Conservation (phyloP, 1,140 invertebrate genomes). For the Philotrypesis tridentata region DNA sequence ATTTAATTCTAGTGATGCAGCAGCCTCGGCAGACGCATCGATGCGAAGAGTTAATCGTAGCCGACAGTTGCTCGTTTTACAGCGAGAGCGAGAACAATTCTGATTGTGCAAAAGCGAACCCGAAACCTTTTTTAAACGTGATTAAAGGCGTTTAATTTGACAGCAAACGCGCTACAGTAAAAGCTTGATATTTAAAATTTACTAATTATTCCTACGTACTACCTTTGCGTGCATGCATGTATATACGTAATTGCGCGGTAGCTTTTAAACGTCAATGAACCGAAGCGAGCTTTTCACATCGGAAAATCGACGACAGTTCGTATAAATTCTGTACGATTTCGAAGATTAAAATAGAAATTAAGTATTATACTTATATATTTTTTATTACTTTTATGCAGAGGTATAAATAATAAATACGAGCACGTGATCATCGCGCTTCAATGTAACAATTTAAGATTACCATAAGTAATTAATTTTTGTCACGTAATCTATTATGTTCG, state of each 20-base stretch:
- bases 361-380: too few relatives aligned
- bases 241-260: too few relatives aligned
- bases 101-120: neutral
- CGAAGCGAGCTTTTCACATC: too few relatives aligned
- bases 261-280: neutral
- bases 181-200: slow-evolving; percentile 5
- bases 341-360: too few relatives aligned
- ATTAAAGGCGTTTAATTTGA: slow-evolving; percentile 42
- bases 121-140: slow-evolving; percentile 4
- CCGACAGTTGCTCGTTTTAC: neutral
- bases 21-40: neutral
- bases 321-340: neutral
- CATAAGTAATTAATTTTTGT: too few relatives aligned
- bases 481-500: too few relatives aligned
- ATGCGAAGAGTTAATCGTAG: slow-evolving; percentile 37
- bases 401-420: too few relatives aligned
- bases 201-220: slow-evolving; percentile 8
- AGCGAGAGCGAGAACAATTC: neutral
- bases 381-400: too few relatives aligned
- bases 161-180: neutral
- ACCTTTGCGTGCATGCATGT: neutral
- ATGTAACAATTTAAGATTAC: too few relatives aligned
- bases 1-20: slow-evolving; percentile 19
- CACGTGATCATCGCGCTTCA: too few relatives aligned
- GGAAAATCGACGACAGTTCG: neutral